Evolutionary conservation across 2,113 vertebrate species (phyloP), one percentile per base, ranked within the genome.

Genomic region (Trogon melanurus): DNA sequence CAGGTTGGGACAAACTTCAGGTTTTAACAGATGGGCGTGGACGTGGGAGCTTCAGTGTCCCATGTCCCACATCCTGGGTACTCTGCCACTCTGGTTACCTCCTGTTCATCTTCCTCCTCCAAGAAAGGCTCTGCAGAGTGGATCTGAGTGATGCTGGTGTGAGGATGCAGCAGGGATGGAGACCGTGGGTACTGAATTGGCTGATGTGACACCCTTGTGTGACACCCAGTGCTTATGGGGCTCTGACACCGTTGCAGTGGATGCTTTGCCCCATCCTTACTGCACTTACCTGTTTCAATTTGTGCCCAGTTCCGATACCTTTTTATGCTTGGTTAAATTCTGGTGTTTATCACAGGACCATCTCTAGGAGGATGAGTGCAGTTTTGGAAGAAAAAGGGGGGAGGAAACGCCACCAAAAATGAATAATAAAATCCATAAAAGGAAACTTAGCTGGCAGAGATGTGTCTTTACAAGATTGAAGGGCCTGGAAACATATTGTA

Each of bases 401-500:
- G 16, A 8, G 1, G 22, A 67, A 44, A 36, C 0, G 3, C 20
- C 14, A 64, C 38, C 6, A 58, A 91, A 95, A 93, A 79, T 47
- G 20, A 90, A 61, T 60, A 73, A 25, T 75, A 47, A 54, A 88
- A 76, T 71, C 88, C 85, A 73, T 94, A 89, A 95, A 95, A 97
- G 93, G 91, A 81, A 91, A 76, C 53, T 79, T 75, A 72, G 60
- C 34, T 50, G 70, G 22, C 13, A 50, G 61, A 93, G 64, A 89
- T 79, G 60, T 56, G 50, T 50, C 81, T 89, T 95, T 93, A 83
- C 73, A 82, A 86, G 92, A 85, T 4, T 76, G 95, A 91, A 87
- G 15, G 85, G 82, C 67, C 73, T 93, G 93, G 83, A 95, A 94
- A 93, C 66, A 44, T 95, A 93, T 73, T 95, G 95, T 95, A 91